A percentile compares a stretch with the other conserved stretches of the same genome.
Evolutionary conservation across 2,797 vertebrate genomes (phyloP).

Genomic region (Myotis vivesi): DNA sequence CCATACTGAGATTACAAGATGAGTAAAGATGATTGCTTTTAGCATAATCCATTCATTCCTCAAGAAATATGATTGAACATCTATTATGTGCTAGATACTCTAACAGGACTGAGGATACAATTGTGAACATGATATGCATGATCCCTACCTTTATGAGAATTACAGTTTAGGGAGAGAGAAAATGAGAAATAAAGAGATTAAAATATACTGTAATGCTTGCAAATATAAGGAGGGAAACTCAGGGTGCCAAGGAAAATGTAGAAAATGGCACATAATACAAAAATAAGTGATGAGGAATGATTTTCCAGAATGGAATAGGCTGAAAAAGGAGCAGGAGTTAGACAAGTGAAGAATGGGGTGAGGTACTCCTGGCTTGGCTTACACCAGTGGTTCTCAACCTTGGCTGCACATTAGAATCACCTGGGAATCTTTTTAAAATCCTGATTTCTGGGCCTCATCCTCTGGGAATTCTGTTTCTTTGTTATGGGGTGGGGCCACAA

Average conservation of each 20-base stretch:
- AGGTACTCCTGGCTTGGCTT: neutral
- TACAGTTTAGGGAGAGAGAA: conserved; percentile 5
- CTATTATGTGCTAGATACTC: neutral
- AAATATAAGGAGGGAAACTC: neutral
- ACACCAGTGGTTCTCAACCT: too few species aligned
- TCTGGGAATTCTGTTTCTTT: too few species aligned
- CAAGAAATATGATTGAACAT: conserved; percentile 34
- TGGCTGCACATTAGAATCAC: too few species aligned
- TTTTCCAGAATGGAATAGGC: conserved; percentile 17
- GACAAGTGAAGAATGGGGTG: neutral
- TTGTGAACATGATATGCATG: neutral
- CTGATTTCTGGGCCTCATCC: too few species aligned
- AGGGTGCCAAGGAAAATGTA: neutral
- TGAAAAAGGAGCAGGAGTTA: neutral
- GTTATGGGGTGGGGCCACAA: too few species aligned
- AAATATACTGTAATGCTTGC: neutral
- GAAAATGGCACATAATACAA: neutral
- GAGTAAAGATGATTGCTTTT: neutral
- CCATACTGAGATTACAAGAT: neutral
- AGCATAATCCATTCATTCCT: neutral
- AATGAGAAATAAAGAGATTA: conserved; percentile 1
- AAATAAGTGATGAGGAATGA: neutral
- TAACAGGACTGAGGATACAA: neutral
- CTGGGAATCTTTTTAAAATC: too few species aligned
- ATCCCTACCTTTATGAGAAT: neutral